Conservation (phyloP, 2,888 invertebrate genomes). For the Perdita meconis region DNA sequence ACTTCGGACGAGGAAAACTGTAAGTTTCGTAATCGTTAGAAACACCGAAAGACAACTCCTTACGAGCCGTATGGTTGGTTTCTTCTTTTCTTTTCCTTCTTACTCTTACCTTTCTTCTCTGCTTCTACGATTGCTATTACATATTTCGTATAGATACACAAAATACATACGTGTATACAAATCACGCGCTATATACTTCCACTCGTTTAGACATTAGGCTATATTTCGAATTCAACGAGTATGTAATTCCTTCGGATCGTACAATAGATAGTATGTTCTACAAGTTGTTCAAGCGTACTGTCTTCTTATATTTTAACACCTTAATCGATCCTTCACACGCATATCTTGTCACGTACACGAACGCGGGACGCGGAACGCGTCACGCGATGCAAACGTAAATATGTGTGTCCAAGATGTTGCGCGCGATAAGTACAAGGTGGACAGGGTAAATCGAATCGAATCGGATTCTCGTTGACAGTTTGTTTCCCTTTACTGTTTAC, state of each 20-base stretch:
- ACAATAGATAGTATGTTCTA: slow-evolving; percentile 70
- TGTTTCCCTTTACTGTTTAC: neutral
- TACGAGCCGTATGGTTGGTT: slow-evolving; percentile 56
- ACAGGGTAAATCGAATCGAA: neutral
- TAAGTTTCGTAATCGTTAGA: slow-evolving; percentile 86
- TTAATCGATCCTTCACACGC: slow-evolving; percentile 49
- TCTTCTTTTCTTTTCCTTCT: slow-evolving; percentile 63
- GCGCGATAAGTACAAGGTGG: too few relatives aligned
- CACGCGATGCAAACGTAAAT: too few relatives aligned
- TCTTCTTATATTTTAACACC: slow-evolving; percentile 61
- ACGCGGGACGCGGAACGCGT: neutral
- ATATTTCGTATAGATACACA: slow-evolving; percentile 16
- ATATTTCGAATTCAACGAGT: slow-evolving; percentile 61
- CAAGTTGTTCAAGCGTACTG: slow-evolving; percentile 61
- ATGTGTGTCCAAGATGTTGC: too few relatives aligned
- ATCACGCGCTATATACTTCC: slow-evolving; percentile 13
- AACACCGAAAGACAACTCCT: slow-evolving; percentile 47
- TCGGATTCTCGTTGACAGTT: neutral
- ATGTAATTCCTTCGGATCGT: slow-evolving; percentile 69
- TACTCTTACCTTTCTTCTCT: slow-evolving; percentile 65
- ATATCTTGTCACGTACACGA: slow-evolving; percentile 2
- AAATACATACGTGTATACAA: neutral
- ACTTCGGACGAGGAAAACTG: slow-evolving; percentile 91
- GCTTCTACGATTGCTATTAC: slow-evolving; percentile 71
- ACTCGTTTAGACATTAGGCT: slow-evolving; percentile 49